Conservation (phyloP, 1,140 invertebrate genomes). For the Episyrphus balteatus region DNA sequence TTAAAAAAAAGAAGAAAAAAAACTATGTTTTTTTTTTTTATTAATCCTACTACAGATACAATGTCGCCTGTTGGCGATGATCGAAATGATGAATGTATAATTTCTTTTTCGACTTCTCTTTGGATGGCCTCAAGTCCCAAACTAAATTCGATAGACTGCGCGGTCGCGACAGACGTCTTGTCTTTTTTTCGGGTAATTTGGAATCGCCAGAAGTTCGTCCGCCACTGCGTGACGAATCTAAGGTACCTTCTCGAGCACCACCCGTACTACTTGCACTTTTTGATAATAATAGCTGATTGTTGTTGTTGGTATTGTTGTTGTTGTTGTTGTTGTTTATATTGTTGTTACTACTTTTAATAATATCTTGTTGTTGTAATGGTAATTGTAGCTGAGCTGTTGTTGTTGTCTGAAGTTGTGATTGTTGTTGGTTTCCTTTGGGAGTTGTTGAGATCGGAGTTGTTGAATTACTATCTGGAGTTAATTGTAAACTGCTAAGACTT, state of each 20-base stretch:
- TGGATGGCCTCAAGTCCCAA: constrained; percentile 59
- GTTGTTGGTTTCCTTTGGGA: constrained; percentile 20
- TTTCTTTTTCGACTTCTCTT: constrained; percentile 47
- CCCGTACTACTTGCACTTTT: constrained; percentile 9
- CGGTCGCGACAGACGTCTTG: constrained; percentile 60
- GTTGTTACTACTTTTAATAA: constrained; percentile 30
- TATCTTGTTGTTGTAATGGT: constrained; percentile 7
- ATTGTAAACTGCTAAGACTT: constrained; percentile 33
- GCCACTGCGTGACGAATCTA: constrained; percentile 79
- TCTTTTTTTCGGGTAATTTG: constrained; percentile 71
- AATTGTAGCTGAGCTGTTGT: constrained; percentile 6
- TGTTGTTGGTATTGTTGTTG: constrained; percentile 3
- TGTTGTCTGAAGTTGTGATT: constrained; percentile 17
- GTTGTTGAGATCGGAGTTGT: constrained; percentile 30
- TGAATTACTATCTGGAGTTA: constrained; percentile 30
- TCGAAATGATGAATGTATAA: constrained; percentile 36
- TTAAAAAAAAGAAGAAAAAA: too few species aligned
- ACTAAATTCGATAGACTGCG: constrained; percentile 77
- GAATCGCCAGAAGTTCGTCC: constrained; percentile 75
- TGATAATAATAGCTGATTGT: not conserved
- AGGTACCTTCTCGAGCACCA: constrained; percentile 50
- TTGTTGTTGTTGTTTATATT: constrained; percentile 16
- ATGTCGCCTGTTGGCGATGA: constrained; percentile 35
- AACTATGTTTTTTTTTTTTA: too few species aligned
- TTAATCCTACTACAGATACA: constrained; percentile 27